Conservation (phyloP, 2,797 vertebrate species). For the Acanthurus leucopareius region DNA sequence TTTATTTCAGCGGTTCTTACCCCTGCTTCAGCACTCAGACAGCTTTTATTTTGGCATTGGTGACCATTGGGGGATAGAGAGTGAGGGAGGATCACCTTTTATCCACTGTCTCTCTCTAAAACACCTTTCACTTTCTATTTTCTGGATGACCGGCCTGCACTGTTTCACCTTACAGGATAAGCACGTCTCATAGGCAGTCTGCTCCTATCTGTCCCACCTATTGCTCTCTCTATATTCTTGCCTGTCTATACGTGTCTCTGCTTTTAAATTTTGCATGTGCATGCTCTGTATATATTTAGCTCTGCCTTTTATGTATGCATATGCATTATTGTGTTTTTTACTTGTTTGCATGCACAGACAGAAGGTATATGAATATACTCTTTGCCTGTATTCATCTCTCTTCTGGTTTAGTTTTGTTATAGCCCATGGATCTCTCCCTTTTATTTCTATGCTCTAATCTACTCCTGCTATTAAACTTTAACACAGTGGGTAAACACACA, state of each 20-base stretch:
- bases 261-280: background rate
- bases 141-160: constrained; percentile 69
- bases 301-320: background rate
- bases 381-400: background rate
- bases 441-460: constrained; percentile 38
- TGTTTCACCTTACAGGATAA: constrained; percentile 63
- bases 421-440: constrained; percentile 10
- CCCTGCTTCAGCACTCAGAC: constrained; percentile 41
- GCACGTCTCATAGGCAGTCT: constrained; percentile 27
- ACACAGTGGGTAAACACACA: constrained; percentile 49
- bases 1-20: background rate
- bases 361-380: no score
- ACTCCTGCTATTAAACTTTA: constrained; percentile 45
- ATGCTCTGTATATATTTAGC: background rate
- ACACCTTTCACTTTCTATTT: constrained; percentile 80
- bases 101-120: constrained; percentile 62
- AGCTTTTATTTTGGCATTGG: constrained; percentile 46
- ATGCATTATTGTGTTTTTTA: background rate
- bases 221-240: background rate
- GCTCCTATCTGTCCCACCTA: constrained; percentile 19
- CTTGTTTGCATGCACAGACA: no score
- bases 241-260: background rate
- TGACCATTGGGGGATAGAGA: constrained; percentile 41
- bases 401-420: background rate
- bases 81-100: constrained; percentile 67